Percentiles rank a stretch among this genome's conserved stretches.
These are phyloP conservation scores for Bugulina stolonifera DNA, from an alignment of 2,888 invertebrate species.

Conservation along the genomic window DNA sequence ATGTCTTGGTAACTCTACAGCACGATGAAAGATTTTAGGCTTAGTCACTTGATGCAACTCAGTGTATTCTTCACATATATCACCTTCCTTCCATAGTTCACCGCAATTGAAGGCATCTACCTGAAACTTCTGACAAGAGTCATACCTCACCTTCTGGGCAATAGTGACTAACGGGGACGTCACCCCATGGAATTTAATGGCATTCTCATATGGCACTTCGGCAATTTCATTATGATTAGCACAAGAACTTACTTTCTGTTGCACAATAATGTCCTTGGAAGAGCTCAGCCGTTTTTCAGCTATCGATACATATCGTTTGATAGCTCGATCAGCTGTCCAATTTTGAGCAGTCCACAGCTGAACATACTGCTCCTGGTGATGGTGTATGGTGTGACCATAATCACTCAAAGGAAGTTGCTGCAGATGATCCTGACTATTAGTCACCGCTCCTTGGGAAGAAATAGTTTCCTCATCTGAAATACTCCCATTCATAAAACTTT, in stretches of 20 bases:
- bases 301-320: background rate
- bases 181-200: background rate
- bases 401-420: too few species aligned
- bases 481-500: too few species aligned
- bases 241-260: background rate
- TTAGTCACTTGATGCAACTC: constrained; percentile 3
- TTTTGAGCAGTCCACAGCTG: background rate
- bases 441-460: too few species aligned
- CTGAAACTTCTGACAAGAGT: background rate
- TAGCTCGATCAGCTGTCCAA: background rate
- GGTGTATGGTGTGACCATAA: too few species aligned
- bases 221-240: background rate
- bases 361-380: too few species aligned
- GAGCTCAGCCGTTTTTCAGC: background rate
- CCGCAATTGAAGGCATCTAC: constrained; percentile 11
- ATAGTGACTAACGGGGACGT: background rate
- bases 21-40: constrained; percentile 3
- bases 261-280: background rate
- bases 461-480: too few species aligned
- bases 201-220: background rate
- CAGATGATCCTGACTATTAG: too few species aligned
- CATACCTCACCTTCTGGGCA: background rate
- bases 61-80: constrained; percentile 22
- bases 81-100: constrained; percentile 23
- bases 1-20: constrained; percentile 13